A percentile compares a stretch with the other conserved stretches of the same genome.
phyloP scores from a whole-genome alignment of 2,113 vertebrate species.

The Syngnathus scovelli region DNA sequence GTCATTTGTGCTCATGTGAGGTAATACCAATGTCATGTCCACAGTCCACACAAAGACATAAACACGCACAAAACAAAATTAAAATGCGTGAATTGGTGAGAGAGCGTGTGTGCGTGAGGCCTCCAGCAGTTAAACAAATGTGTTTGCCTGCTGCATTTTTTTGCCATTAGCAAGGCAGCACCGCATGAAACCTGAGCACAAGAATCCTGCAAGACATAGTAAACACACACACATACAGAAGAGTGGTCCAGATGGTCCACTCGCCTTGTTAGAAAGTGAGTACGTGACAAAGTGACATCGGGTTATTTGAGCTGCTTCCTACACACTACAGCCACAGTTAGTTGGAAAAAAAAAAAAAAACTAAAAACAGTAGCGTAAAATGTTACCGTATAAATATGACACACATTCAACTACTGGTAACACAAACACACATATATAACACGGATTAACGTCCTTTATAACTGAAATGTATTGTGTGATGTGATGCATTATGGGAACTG shows the following conservation, averaged over 20 bases:
- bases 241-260: conserved; percentile 28
- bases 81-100: not conserved
- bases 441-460: no score
- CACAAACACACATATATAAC: no score
- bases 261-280: conserved; percentile 29
- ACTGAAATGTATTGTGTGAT: no score
- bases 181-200: conserved; percentile 53
- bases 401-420: no score
- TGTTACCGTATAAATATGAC: no score
- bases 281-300: conserved; percentile 20
- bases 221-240: conserved; percentile 13
- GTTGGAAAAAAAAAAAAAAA: no score
- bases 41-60: conserved; percentile 6
- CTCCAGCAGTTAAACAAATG: not conserved
- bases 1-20: not conserved
- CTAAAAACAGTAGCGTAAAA: no score
- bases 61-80: not conserved
- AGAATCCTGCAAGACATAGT: conserved; percentile 32
- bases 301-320: conserved; percentile 50
- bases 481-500: no score
- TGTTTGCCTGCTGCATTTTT: conserved; percentile 48
- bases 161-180: conserved; percentile 43
- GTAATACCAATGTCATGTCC: conserved; percentile 8
- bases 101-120: not conserved
- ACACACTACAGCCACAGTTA: conserved; percentile 20